Base-by-base conservation (phyloP, 2,113 vertebrate species). In the Pitta sordida region DNA sequence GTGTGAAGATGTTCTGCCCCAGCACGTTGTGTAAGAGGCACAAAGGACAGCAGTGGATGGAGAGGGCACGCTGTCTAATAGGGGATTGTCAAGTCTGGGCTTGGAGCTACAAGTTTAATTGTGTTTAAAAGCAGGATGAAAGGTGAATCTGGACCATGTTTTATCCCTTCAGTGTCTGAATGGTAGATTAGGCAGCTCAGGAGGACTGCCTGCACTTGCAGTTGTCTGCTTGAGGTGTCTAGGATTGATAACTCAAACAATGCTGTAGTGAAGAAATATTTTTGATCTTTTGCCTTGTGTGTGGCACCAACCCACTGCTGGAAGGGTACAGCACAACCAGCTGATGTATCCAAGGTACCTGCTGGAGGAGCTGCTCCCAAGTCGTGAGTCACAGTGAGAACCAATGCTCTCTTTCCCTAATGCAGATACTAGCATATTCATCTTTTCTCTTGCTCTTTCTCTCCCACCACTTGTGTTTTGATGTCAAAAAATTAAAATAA, bases 401-500 rank as follows among this genome's bases (percentile, higher is more conserved):
- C 26, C 24, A n/a, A 15, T 32, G 37, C 0, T 1, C 21, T 34
- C 34, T 32, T 74, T 44, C 26, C 51, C 53, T 71, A 24, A 36
- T 0, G 2, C 23, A 27, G 23, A 41, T 18, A 34, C 3, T 6
- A 69, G 13, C 26, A 37, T 3, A 1, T 65, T 44, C 1, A 2
- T 44, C 34, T 68, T 81, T 52, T 16, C 36, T 46, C 20, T 76
- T 51, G 23, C 9, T 53, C 10, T 43, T 51, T 60, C 27, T 58
- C 34, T 74, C 41, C n/a, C 24, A 41, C n/a, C 29, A 15, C 17
- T 26, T 77, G 10, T 15, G 19, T 9, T 51, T 20, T 9, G 30
- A 34, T 36, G 63, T 24, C 49, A 69, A 13, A 30, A 64, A 63
- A 68, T 14, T 1, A 30, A 60, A 73, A 56, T 13, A 2, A 43